Conservation (phyloP, 2,113 vertebrate genomes). For the Oncorhynchus kisutch region DNA sequence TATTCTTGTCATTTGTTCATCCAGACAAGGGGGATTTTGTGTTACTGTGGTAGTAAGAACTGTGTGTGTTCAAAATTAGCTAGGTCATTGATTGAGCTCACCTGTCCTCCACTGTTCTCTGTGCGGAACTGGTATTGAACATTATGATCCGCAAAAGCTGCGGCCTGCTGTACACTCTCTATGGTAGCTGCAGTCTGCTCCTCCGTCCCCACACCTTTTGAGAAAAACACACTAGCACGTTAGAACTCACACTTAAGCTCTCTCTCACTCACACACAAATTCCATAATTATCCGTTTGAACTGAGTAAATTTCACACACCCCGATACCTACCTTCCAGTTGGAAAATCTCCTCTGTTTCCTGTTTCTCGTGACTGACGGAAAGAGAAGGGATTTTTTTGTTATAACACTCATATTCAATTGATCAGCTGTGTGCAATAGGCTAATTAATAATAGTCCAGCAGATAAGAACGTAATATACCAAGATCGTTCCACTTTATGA, state of each 20-base stretch:
- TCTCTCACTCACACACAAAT: not conserved
- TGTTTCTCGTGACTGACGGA: constrained; percentile 86
- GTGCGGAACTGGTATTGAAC: constrained; percentile 94
- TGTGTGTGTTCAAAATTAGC: not conserved
- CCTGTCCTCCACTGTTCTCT: constrained; percentile 90
- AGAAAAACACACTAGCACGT: constrained; percentile 12
- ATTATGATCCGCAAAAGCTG: constrained; percentile 85
- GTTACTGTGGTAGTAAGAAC: too few species aligned
- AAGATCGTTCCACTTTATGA: too few species aligned
- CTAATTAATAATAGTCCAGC: too few species aligned
- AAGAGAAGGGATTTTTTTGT: constrained; percentile 3
- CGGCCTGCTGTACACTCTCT: constrained; percentile 82
- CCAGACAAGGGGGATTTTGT: too few species aligned
- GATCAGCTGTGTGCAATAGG: not conserved
- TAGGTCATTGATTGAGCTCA: constrained; percentile 46
- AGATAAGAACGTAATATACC: too few species aligned
- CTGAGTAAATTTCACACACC: not conserved
- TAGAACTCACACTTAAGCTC: not conserved
- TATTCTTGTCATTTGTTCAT: too few species aligned
- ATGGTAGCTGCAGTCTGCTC: constrained; percentile 87
- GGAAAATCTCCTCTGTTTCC: constrained; percentile 85
- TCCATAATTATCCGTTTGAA: not conserved
- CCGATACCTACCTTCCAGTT: constrained; percentile 81
- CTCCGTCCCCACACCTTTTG: constrained; percentile 78
- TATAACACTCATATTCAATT: not conserved